Percentiles rank a stretch among this genome's conserved stretches.
Conservation (phyloP, 2,797 vertebrate species). For the Coreius guichenoti region DNA sequence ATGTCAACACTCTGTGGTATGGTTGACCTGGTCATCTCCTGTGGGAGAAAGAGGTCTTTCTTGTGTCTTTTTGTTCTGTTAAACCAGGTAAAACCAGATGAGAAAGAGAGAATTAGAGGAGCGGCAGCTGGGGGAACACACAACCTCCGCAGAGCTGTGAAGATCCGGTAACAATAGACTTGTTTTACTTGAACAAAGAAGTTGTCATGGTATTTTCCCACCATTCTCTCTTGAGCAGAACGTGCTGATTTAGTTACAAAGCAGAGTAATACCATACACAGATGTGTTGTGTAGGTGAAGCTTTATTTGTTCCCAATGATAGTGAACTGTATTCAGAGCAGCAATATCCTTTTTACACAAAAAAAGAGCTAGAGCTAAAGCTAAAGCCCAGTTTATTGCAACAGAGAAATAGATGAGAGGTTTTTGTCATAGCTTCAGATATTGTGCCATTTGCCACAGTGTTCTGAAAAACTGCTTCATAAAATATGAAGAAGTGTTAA, state of each 20-base stretch:
- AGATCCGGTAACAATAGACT: slow-evolving; percentile 30
- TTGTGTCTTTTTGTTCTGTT: slow-evolving; percentile 30
- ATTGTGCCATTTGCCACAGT: neutral
- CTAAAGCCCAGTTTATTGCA: neutral
- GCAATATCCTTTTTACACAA: neutral
- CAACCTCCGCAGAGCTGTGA: slow-evolving; percentile 17
- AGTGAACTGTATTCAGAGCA: neutral
- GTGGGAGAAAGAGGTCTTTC: slow-evolving; percentile 46
- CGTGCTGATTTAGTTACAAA: slow-evolving; percentile 37
- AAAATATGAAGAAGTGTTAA: slow-evolving; percentile 15
- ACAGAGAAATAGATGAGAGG: neutral
- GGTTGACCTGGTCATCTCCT: slow-evolving; percentile 28
- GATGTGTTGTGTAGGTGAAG: slow-evolving; percentile 40
- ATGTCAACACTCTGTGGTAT: slow-evolving; percentile 22
- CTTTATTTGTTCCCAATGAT: neutral
- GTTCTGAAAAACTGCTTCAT: neutral
- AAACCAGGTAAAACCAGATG: slow-evolving; percentile 47
- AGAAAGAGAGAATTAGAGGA: slow-evolving; percentile 32
- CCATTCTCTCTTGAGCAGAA: slow-evolving; percentile 41
- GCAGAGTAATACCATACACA: slow-evolving; percentile 17
- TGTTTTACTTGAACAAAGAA: slow-evolving; percentile 36
- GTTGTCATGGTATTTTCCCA: slow-evolving; percentile 29
- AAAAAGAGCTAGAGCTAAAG: neutral
- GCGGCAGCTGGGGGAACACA: neutral
- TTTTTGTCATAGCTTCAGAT: neutral